phyloP scores from a whole-genome alignment of 2,113 vertebrate genomes.

The Hippopotamus amphibius region DNA sequence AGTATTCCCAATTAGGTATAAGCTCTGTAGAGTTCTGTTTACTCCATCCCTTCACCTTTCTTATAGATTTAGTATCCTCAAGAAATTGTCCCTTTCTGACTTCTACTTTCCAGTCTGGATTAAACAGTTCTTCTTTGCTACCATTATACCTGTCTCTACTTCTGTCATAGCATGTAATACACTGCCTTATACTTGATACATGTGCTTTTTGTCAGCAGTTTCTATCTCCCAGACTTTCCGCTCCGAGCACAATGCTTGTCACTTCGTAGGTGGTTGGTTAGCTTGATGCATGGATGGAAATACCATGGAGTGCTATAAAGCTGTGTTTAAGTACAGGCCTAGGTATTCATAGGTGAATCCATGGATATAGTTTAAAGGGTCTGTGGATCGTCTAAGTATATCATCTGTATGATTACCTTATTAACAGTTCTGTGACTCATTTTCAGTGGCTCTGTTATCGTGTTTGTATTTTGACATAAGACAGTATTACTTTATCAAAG shows the following conservation, averaged over 20 bases:
- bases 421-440: not conserved
- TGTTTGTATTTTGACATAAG: not conserved
- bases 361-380: not conserved
- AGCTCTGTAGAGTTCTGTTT: not conserved
- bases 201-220: not conserved
- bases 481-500: not conserved
- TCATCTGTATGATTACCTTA: not conserved
- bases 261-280: not conserved
- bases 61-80: not conserved
- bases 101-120: not conserved
- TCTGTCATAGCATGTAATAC: not conserved
- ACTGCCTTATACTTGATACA: not conserved
- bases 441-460: not conserved
- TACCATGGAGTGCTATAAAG: not conserved
- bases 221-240: not conserved
- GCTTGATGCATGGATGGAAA: not conserved
- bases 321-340: not conserved
- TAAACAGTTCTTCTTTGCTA: conserved; percentile 1
- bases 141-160: not conserved
- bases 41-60: not conserved
- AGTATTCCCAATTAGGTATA: not conserved
- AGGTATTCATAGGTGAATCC: not conserved
- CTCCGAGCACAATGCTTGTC: not conserved
- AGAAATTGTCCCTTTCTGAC: not conserved
- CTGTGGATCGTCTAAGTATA: not conserved